Base-by-base conservation (phyloP, 2,113 vertebrate genomes). In the Silurus glanis region DNA sequence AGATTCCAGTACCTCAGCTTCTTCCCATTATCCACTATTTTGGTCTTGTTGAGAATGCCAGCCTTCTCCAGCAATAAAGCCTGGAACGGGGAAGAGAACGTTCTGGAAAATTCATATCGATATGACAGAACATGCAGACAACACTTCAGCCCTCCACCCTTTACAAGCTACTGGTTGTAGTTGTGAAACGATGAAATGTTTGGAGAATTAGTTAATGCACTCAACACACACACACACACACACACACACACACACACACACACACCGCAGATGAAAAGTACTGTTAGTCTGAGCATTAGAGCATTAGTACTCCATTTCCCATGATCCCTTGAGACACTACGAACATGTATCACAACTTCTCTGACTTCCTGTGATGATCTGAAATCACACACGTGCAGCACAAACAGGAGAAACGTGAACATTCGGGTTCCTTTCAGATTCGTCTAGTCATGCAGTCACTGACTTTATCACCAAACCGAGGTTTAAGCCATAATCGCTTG, bases 21-120 rank as follows among this genome's bases (percentile, higher is more conserved):
- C 89, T 97, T 99, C 6, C 98, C 97, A 69, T 96, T 95, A 67
- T 98, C 97, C 2, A 85, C 91, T 0, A 94, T 95, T 94, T 96
- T 98, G 89, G 97, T 97, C 85, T 97, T 95, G 90, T 97, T 95
- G 37, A 98, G 93, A 87, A 98, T 95, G 0, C 98, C 97, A 0
- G 97, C 98, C 90, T 99, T 98, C 75, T 98, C 97, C 14, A 98
- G 93, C 80, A 92, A 93, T 83, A 94, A 96, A 53, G 84, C 25
- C 94, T 95, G 76, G 6, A 72, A 66, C 25, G 58, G 9, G 37
- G 19, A 37, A 59, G 7, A 71, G 28, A 37, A 90, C 28, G 89
- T 58, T 58, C 25, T 59, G n/a, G 25, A 28, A 56, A 28, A 17
- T 28, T 2, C 25, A 21, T 7, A 37, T 37, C 16, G 6, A 0